Conservation (phyloP, 2,888 invertebrate species). For the Eupithecia abbreviata region DNA sequence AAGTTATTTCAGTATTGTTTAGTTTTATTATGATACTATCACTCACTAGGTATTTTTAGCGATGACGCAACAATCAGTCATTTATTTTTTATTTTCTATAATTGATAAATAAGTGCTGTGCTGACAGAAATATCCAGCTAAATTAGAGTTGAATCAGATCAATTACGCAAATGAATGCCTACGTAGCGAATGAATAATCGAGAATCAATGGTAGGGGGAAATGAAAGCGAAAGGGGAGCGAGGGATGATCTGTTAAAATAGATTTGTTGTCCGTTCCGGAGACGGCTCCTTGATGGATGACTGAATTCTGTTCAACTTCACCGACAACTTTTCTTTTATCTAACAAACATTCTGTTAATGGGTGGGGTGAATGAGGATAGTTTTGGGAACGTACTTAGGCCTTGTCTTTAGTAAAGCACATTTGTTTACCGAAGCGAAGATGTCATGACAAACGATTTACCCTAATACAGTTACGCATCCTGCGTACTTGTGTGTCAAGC, state of each 20-base stretch:
- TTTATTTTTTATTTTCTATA: not conserved
- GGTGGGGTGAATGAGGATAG: conserved; percentile 51
- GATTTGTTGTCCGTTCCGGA: conserved; percentile 76
- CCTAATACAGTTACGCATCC: not conserved
- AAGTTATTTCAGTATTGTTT: not conserved
- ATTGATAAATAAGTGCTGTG: not conserved
- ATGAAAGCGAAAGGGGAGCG: conserved; percentile 66
- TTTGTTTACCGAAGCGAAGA: not conserved
- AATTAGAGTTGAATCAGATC: conserved; percentile 37
- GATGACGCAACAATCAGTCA: not conserved
- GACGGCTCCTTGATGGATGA: conserved; percentile 76
- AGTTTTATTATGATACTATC: not conserved
- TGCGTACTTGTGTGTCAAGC: not conserved
- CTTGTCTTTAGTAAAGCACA: conserved; percentile 10
- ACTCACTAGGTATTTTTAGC: not conserved
- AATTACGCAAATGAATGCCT: conserved; percentile 48
- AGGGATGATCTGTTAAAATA: conserved; percentile 80
- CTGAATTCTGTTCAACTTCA: conserved; percentile 70
- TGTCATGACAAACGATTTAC: not conserved
- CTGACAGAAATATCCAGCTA: conserved; percentile 18
- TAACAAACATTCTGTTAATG: conserved; percentile 37
- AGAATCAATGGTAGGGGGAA: conserved; percentile 59
- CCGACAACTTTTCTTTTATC: conserved; percentile 53
- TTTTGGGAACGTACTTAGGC: conserved; percentile 43
- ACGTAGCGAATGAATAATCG: conserved; percentile 51